Evolutionary conservation across 2,113 vertebrate species (phyloP).

Genomic region (Cyrtonyx montezumae): DNA sequence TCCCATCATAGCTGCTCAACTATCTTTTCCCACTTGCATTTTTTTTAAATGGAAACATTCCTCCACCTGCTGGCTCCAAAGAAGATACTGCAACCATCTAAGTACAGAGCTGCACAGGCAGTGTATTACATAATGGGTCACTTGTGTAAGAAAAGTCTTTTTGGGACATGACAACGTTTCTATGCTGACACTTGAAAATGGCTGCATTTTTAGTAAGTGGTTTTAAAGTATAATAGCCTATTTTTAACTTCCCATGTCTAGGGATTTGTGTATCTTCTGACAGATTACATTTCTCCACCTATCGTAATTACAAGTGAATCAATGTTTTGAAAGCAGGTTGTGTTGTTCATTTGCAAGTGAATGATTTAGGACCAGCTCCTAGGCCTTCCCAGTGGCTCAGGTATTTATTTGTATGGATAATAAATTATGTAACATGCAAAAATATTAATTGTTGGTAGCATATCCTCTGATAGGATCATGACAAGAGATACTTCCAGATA

Average conservation of each 20-base stretch:
- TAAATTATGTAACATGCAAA: not conserved
- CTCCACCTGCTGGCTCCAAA: slow-evolving; percentile 60
- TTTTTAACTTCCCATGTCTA: not conserved
- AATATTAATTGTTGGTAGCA: not conserved
- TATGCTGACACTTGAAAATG: not conserved
- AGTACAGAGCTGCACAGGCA: not conserved
- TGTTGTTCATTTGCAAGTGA: not conserved
- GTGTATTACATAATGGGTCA: not conserved
- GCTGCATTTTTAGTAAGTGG: not conserved
- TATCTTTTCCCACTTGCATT: not conserved
- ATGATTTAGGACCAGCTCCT: not conserved
- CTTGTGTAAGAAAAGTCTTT: not conserved
- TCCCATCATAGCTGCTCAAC: not conserved
- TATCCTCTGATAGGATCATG: not conserved
- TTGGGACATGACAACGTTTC: not conserved
- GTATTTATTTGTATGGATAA: fast-evolving
- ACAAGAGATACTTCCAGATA: not conserved
- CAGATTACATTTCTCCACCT: not conserved
- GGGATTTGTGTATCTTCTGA: not conserved
- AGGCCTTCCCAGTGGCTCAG: not conserved
- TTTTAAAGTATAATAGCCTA: not conserved
- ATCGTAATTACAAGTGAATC: not conserved
- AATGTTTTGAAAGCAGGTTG: not conserved
- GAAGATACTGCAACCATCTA: not conserved
- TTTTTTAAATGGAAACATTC: slow-evolving; percentile 5